A percentile compares a stretch with the other conserved stretches of the same genome.
Evolutionary conservation across 1,140 invertebrate species (phyloP).

Genomic region (Orussus abietinus): DNA sequence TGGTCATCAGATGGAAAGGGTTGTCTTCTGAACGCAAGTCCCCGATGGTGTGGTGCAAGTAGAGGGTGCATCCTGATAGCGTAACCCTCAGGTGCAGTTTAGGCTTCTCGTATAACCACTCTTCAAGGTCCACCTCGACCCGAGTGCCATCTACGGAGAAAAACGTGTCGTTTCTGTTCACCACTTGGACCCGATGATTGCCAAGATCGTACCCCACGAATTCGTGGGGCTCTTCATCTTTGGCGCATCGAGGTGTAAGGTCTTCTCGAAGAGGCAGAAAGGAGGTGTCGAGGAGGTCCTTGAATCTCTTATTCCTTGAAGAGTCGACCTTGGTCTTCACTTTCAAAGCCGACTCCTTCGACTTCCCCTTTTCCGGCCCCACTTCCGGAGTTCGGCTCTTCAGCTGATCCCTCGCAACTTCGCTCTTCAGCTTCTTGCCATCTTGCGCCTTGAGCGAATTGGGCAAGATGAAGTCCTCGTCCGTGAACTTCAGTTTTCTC

Average conservation of each 20-base stretch:
- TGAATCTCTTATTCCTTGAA: constrained; percentile 10
- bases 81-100: constrained; percentile 43
- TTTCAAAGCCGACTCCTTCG: constrained; percentile 7
- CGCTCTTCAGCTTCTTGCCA: not conserved
- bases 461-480: constrained; percentile 26
- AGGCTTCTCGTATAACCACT: constrained; percentile 46
- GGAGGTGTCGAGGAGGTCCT: constrained; percentile 17
- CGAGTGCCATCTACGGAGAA: constrained; percentile 49
- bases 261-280: constrained; percentile 16
- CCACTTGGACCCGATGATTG: constrained; percentile 50
- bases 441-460: constrained; percentile 21
- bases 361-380: not conserved
- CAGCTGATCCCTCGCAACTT: constrained; percentile 3
- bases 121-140: constrained; percentile 41
- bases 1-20: constrained; percentile 30
- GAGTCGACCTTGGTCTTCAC: constrained; percentile 1
- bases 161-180: constrained; percentile 45
- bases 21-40: constrained; percentile 34
- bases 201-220: constrained; percentile 48
- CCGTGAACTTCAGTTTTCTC: constrained; percentile 25
- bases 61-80: constrained; percentile 28
- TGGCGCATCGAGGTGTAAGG: not conserved
- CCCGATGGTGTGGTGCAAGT: constrained; percentile 26
- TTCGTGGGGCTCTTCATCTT: constrained; percentile 14
- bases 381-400: not conserved